Evolutionary conservation across 2,888 invertebrate species (phyloP).

Genomic region (Heliconius ismenius): DNA sequence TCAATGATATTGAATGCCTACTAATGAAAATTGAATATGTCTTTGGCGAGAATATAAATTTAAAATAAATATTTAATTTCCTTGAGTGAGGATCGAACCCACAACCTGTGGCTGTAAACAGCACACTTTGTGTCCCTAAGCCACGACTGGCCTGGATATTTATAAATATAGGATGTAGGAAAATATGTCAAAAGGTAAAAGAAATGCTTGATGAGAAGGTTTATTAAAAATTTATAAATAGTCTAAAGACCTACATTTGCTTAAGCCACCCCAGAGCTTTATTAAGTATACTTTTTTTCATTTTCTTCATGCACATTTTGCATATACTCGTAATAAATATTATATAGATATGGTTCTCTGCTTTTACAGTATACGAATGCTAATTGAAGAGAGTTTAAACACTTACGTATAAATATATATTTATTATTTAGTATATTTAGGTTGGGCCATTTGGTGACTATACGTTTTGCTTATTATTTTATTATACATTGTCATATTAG

Average conservation of each 20-base stretch:
- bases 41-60: too few relatives aligned
- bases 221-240: conserved; percentile 11
- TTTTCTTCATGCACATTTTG: not conserved
- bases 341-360: not conserved
- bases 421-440: not conserved
- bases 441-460: not conserved
- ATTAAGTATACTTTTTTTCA: not conserved
- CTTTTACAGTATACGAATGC: not conserved
- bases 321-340: not conserved
- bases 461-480: not conserved
- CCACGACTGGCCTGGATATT: not conserved
- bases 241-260: not conserved
- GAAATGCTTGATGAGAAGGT: not conserved
- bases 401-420: too few relatives aligned
- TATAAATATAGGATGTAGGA: not conserved
- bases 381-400: not conserved
- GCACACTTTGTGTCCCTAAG: too few relatives aligned
- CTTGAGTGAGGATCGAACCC: too few relatives aligned
- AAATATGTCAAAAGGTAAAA: not conserved
- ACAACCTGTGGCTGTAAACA: too few relatives aligned
- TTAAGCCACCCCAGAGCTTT: not conserved
- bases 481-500: not conserved
- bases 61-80: too few relatives aligned
- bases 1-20: not conserved
- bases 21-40: not conserved